These are phyloP conservation scores for Philonicus albiceps DNA, from an alignment of 2,888 invertebrate genomes.

Conservation along the genomic window DNA sequence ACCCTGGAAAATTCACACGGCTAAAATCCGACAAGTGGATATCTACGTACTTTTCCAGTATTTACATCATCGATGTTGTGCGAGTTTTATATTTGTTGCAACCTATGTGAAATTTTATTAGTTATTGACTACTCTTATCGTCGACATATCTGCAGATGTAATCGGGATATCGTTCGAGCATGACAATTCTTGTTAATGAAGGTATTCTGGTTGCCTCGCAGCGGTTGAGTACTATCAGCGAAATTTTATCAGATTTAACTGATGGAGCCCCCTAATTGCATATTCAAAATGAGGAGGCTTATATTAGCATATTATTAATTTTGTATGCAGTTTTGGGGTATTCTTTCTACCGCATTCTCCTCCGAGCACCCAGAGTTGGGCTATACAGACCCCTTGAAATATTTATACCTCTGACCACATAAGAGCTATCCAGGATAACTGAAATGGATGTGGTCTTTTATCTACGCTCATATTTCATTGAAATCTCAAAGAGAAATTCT, in stretches of 20 bases:
- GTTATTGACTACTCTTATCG: not conserved
- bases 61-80: not conserved
- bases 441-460: not conserved
- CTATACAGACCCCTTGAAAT: not conserved
- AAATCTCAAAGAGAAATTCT: not conserved
- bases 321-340: slow-evolving; percentile 19
- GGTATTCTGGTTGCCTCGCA: not conserved
- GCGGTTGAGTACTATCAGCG: not conserved
- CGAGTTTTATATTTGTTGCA: not conserved
- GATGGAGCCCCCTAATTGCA: not conserved
- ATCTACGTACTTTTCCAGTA: not conserved
- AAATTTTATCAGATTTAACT: slow-evolving; percentile 4
- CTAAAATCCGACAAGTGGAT: not conserved
- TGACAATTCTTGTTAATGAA: not conserved
- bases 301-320: slow-evolving; percentile 40
- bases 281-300: slow-evolving; percentile 22
- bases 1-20: not conserved
- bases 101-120: not conserved
- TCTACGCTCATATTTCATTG: not conserved
- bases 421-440: not conserved
- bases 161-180: not conserved
- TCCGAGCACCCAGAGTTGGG: not conserved
- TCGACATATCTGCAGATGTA: not conserved
- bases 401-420: not conserved
- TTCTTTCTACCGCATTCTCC: not conserved